Evolutionary conservation across 2,797 vertebrate genomes (phyloP).

Genomic region (Lindbergichthys nudifrons): DNA sequence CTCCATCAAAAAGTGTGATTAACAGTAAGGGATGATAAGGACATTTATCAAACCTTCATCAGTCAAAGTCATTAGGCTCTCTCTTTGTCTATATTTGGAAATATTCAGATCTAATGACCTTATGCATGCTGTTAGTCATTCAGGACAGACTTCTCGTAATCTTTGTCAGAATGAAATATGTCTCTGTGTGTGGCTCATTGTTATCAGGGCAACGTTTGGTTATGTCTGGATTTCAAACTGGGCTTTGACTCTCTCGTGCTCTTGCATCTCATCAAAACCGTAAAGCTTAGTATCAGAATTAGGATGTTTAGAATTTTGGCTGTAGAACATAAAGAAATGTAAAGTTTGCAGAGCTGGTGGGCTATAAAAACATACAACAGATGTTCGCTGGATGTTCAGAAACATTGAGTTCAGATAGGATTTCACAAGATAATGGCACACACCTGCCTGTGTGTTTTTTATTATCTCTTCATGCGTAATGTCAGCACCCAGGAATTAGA

Average conservation of each 20-base stretch:
- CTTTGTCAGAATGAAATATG: constrained; percentile 37
- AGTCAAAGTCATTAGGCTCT: constrained; percentile 8
- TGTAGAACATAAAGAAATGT: constrained; percentile 7
- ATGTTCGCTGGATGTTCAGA: constrained; percentile 6
- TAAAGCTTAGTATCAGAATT: constrained; percentile 3
- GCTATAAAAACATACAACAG: constrained; percentile 12
- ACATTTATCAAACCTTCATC: constrained; percentile 22
- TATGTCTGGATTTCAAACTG: constrained; percentile 24
- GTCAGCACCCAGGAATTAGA: constrained; percentile 46
- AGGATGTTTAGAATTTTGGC: constrained; percentile 1
- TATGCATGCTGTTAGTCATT: constrained; percentile 29
- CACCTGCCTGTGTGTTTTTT: constrained; percentile 35
- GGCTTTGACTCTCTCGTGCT: constrained; percentile 22
- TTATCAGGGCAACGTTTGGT: constrained; percentile 14
- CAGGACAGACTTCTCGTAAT: constrained; percentile 20
- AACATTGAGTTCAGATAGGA: not conserved
- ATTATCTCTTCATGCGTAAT: constrained; percentile 22
- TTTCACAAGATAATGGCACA: not conserved
- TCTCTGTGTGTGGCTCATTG: constrained; percentile 27
- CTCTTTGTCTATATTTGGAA: constrained; percentile 31
- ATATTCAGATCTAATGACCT: constrained; percentile 31
- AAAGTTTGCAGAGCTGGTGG: constrained; percentile 14
- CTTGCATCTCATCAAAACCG: constrained; percentile 46
- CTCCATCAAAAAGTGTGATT: not conserved
- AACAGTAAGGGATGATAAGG: not conserved